Evolutionary conservation across 2,888 invertebrate species (phyloP).

Genomic region (Trichogramma evanescens): DNA sequence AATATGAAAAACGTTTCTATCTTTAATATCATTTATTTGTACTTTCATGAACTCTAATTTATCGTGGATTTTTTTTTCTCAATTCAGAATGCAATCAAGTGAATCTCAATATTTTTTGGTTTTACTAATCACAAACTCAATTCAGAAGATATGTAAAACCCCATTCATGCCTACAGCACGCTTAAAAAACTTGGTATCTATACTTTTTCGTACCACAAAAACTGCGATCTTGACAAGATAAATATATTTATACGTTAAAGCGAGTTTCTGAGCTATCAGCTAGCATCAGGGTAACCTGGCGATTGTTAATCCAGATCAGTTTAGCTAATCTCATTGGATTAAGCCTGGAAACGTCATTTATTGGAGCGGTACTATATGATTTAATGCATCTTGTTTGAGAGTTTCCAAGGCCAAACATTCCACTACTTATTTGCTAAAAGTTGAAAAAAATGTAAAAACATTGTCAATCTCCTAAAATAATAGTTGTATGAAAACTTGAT

Average conservation of each 20-base stretch:
- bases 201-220: conserved; percentile 6
- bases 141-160: conserved; percentile 16
- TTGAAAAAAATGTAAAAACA: conserved; percentile 6
- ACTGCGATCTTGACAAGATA: conserved; percentile 8
- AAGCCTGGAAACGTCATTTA: conserved; percentile 77
- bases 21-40: conserved; percentile 15
- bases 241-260: conserved; percentile 61
- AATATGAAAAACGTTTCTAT: not conserved
- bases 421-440: conserved; percentile 59
- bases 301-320: conserved; percentile 91
- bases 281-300: conserved; percentile 87
- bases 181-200: not conserved
- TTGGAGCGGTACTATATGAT: conserved; percentile 87
- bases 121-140: conserved; percentile 16
- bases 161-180: conserved; percentile 15
- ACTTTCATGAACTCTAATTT: conserved; percentile 15
- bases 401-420: conserved; percentile 95
- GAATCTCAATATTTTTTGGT: conserved; percentile 14
- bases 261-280: conserved; percentile 92
- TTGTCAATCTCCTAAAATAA: not conserved
- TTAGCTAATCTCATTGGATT: conserved; percentile 87
- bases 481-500: not conserved
- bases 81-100: conserved; percentile 6
- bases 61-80: conserved; percentile 3
- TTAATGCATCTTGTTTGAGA: conserved; percentile 95